These are phyloP conservation scores for Thymelicus acteon DNA, from an alignment of 2,888 invertebrate genomes.

Conservation along the genomic window DNA sequence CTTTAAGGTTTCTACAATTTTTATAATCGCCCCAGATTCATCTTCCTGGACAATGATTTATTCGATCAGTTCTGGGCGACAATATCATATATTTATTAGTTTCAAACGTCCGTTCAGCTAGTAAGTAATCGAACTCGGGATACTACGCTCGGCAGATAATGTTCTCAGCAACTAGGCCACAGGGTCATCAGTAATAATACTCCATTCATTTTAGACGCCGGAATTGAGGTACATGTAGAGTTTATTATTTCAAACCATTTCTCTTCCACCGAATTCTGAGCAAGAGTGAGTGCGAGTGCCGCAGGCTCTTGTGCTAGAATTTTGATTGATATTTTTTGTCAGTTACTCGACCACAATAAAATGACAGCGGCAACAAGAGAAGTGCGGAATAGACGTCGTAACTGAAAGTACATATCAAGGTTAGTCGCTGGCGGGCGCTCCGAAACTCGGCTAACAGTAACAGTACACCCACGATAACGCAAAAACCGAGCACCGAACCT, in stretches of 20 bases:
- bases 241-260: constrained; percentile 59
- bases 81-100: no score
- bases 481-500: constrained; percentile 72
- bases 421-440: constrained; percentile 73
- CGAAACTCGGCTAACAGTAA: constrained; percentile 82
- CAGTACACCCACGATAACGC: constrained; percentile 73
- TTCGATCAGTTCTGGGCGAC: no score
- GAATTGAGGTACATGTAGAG: constrained; percentile 42
- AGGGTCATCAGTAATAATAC: neutral
- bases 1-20: no score
- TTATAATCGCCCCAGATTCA: no score
- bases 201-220: constrained; percentile 3
- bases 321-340: constrained; percentile 85
- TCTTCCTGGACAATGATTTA: no score
- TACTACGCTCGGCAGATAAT: neutral
- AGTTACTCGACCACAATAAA: constrained; percentile 82
- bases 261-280: constrained; percentile 57
- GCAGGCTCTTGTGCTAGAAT: constrained; percentile 83
- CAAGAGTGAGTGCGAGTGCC: constrained; percentile 69
- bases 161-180: neutral
- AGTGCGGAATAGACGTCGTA: constrained; percentile 81
- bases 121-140: neutral
- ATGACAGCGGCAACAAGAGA: constrained; percentile 81
- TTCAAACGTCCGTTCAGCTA: neutral
- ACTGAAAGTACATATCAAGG: constrained; percentile 82